phyloP scores from a whole-genome alignment of 2,888 invertebrate genomes.

The Poecilobothrus nobilitatus region DNA sequence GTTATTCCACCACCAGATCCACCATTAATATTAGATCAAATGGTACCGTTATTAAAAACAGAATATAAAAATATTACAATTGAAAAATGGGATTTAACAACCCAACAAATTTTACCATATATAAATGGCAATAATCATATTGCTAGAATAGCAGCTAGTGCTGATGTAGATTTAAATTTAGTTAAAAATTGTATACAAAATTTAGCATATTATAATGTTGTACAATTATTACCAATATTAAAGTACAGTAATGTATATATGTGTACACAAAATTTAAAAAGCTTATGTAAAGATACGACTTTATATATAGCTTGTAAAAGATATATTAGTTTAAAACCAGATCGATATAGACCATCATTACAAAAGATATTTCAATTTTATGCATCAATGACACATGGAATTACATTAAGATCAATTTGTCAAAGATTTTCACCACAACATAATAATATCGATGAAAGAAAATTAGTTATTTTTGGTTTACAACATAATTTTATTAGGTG shows the following conservation, averaged over 20 bases:
- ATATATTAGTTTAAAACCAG: slow-evolving; percentile 38
- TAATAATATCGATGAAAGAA: slow-evolving; percentile 44
- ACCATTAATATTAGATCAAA: slow-evolving; percentile 70
- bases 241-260: slow-evolving; percentile 83
- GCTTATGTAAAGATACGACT: slow-evolving; percentile 55
- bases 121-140: slow-evolving; percentile 92
- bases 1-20: slow-evolving; percentile 75
- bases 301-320: slow-evolving; percentile 63
- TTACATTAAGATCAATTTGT: slow-evolving; percentile 61
- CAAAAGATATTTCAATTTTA: slow-evolving; percentile 48
- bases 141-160: slow-evolving; percentile 77
- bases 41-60: slow-evolving; percentile 75
- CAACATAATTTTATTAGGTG: slow-evolving; percentile 53
- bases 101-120: slow-evolving; percentile 81
- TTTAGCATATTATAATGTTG: slow-evolving; percentile 68
- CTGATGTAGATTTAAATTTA: slow-evolving; percentile 86
- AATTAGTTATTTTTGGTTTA: slow-evolving; percentile 51
- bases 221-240: slow-evolving; percentile 67
- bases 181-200: slow-evolving; percentile 94
- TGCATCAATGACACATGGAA: slow-evolving; percentile 60
- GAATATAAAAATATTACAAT: slow-evolving; percentile 55
- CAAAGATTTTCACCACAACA: slow-evolving; percentile 56
- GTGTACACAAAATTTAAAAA: slow-evolving; percentile 63
- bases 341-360: slow-evolving; percentile 35
- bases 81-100: slow-evolving; percentile 88